Evolutionary conservation across 2,888 invertebrate genomes (phyloP), one percentile per base, ranked within the genome.

Genomic region (Pyrocoelia pectoralis): DNA sequence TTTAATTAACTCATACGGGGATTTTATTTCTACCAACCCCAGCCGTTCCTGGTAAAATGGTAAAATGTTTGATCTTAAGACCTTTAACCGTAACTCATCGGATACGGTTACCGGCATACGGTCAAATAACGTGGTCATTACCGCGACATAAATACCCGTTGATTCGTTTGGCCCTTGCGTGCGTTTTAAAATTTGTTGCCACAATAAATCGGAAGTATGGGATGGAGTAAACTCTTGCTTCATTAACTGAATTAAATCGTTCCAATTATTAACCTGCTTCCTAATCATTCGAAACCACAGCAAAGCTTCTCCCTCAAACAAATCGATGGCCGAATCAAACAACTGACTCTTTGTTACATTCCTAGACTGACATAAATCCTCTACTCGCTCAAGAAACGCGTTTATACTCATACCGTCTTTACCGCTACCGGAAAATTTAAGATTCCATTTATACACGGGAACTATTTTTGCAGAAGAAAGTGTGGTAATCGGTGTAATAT

Each of bases 301-400:
- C 2, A 13, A 5, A 13, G 41, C 41, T 3, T 13, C 14, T 1
- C 13, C 41, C 14, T 41, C 41, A 2, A 41, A 41, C 12, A 41
- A 8, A 13, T 41, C 41, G 5, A 12, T 41, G 1, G 41, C 41
- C 6, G 41, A 41, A 12, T 5, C 14, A 41, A 41, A 41, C 14
- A 41, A 13, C 14, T 41, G 41, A 40, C 2, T 69, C 64, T 0
- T 40, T 6, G 1, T 55, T 41, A 68, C 64, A 5, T 58, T 62
- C 9, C 69, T 29, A 5, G 72, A 54, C n/a, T 38, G 14, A 4
- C 62, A 40, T 8, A 67, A 43, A 13, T 70, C 70, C 1, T 65
- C 65, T 0, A 69, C 66, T 14, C 62, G 24, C 19, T 58, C 53
- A 6, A 58, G 33, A 49, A 62, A 59, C 6, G 61, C 56, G 12